Percentiles rank a stretch among this genome's conserved stretches.
These are phyloP conservation scores for Drosophila miranda DNA, from an alignment of 1,140 invertebrate species.

Conservation along the genomic window DNA sequence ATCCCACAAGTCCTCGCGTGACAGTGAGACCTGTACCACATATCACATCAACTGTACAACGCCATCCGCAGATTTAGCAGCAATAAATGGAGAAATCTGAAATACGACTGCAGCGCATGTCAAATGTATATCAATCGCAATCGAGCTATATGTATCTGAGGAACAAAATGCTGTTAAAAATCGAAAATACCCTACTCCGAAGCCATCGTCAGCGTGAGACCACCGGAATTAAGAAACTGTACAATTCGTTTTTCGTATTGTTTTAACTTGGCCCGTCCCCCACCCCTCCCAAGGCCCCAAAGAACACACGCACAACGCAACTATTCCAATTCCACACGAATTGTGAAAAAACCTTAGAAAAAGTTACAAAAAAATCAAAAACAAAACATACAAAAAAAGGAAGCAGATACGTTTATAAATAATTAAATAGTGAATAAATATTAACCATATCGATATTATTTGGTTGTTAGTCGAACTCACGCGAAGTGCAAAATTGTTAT, in stretches of 20 bases:
- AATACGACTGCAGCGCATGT: slow-evolving; percentile 72
- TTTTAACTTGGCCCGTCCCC: slow-evolving; percentile 85
- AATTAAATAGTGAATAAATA: slow-evolving; percentile 23
- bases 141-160: slow-evolving; percentile 80
- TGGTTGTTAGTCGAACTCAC: slow-evolving; percentile 75
- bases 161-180: slow-evolving; percentile 86
- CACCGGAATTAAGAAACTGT: slow-evolving; percentile 91
- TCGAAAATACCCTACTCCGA: slow-evolving; percentile 88
- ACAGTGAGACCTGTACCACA: slow-evolving; percentile 14
- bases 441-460: slow-evolving; percentile 71
- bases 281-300: slow-evolving; percentile 34
- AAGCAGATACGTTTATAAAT: slow-evolving; percentile 29
- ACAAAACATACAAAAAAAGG: slow-evolving; percentile 41
- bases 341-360: slow-evolving; percentile 44
- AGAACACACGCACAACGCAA: slow-evolving; percentile 65
- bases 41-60: slow-evolving; percentile 35
- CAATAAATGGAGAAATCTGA: slow-evolving; percentile 82
- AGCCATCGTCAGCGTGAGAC: slow-evolving; percentile 91
- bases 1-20: slow-evolving; percentile 2
- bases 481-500: slow-evolving; percentile 38
- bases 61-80: slow-evolving; percentile 31
- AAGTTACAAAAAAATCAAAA: slow-evolving; percentile 37
- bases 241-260: slow-evolving; percentile 92
- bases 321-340: slow-evolving; percentile 53
- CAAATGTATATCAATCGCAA: slow-evolving; percentile 78